Evolutionary conservation across 2,113 vertebrate genomes (phyloP).

Genomic region (Poeciliopsis occidentalis): DNA sequence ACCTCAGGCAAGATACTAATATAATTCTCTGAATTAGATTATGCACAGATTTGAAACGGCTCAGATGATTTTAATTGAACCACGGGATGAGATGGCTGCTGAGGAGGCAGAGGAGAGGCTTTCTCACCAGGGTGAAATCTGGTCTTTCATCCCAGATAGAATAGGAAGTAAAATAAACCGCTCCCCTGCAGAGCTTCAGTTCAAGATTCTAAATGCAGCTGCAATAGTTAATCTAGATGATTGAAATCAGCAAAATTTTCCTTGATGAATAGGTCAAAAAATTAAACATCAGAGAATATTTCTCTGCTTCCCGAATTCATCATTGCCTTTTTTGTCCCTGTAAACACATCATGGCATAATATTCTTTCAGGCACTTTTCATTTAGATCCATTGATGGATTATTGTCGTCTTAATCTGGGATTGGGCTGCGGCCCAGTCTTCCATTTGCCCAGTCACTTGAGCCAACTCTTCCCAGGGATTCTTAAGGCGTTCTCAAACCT

Average conservation of each 20-base stretch:
- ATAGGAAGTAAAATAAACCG: not conserved
- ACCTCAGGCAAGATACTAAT: conserved; percentile 25
- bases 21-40: conserved; percentile 25
- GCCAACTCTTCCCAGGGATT: too few species aligned
- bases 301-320: not conserved
- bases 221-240: not conserved
- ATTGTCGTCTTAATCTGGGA: too few species aligned
- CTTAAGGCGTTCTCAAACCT: too few species aligned
- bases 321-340: not conserved
- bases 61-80: conserved; percentile 28
- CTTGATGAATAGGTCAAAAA: not conserved
- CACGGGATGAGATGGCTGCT: conserved; percentile 15
- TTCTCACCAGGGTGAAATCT: conserved; percentile 41
- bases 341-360: not conserved
- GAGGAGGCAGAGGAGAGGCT: conserved; percentile 37
- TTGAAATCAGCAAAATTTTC: not conserved
- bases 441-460: too few species aligned
- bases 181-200: not conserved
- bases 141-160: conserved; percentile 23
- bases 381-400: too few species aligned
- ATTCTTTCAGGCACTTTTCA: too few species aligned
- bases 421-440: too few species aligned
- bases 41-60: conserved; percentile 6
- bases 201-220: not conserved
- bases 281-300: not conserved